A percentile compares a stretch with the other conserved stretches of the same genome.
phyloP scores from a whole-genome alignment of 2,888 invertebrate species.

The Cantharis lateralis region DNA sequence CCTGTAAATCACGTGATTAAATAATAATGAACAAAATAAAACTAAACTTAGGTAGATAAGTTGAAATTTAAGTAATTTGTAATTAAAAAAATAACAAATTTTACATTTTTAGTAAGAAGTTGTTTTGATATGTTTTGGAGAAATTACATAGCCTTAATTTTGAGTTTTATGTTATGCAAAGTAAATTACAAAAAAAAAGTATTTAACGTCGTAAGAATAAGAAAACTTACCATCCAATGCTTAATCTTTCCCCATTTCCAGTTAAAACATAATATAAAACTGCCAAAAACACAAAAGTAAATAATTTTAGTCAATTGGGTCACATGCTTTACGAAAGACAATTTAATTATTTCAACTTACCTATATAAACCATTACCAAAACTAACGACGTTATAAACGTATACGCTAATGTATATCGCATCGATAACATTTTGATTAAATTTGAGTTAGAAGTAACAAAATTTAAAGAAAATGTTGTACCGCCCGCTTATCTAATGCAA shows the following conservation, averaged over 20 bases:
- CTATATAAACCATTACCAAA: slow-evolving; percentile 27
- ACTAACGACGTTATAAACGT: neutral
- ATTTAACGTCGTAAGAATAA: neutral
- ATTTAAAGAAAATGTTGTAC: neutral
- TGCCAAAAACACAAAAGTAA: slow-evolving; percentile 50
- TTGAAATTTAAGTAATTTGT: no score
- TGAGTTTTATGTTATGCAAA: neutral
- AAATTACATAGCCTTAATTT: neutral
- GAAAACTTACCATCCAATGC: slow-evolving; percentile 76
- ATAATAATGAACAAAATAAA: neutral
- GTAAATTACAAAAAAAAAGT: neutral
- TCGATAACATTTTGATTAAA: neutral
- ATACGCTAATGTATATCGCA: neutral
- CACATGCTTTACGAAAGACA: slow-evolving; percentile 38
- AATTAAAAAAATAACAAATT: neutral
- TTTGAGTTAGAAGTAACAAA: neutral
- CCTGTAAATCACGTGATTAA: neutral
- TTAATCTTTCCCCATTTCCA: slow-evolving; percentile 86
- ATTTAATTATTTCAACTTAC: slow-evolving; percentile 37
- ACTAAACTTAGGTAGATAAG: neutral
- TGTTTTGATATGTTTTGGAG: neutral
- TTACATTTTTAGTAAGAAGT: neutral
- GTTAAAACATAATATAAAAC: slow-evolving; percentile 74
- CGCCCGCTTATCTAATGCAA: neutral
- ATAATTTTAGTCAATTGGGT: slow-evolving; percentile 25